Evolutionary conservation across 2,888 invertebrate genomes (phyloP).

Genomic region (Drosophila anomelani): DNA sequence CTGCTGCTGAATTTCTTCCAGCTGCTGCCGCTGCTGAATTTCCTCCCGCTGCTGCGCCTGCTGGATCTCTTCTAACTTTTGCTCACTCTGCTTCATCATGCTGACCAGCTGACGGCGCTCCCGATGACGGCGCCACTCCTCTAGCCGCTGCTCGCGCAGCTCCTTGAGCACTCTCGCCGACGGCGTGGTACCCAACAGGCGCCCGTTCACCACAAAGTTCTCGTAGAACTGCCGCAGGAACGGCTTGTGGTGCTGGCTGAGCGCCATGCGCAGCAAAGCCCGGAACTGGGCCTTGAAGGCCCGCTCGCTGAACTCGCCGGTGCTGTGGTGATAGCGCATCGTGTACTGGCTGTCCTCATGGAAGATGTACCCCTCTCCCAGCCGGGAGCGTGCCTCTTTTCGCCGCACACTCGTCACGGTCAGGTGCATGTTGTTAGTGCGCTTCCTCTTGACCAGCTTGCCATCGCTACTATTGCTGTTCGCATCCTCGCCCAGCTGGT

Average conservation of each 20-base stretch:
- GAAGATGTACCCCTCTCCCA: constrained; percentile 82
- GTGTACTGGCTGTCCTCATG: constrained; percentile 81
- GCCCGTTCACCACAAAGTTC: constrained; percentile 81
- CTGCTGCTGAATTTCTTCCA: constrained; percentile 39
- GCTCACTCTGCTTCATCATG: constrained; percentile 31
- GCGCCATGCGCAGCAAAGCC: constrained; percentile 79
- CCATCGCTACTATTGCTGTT: constrained; percentile 55
- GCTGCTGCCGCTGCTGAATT: constrained; percentile 23
- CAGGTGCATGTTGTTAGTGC: constrained; percentile 56
- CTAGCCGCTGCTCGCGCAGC: constrained; percentile 70
- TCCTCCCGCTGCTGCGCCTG: constrained; percentile 42
- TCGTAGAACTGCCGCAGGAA: constrained; percentile 83
- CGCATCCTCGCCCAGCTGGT: constrained; percentile 41
- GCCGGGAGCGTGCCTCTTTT: constrained; percentile 41
- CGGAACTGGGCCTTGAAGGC: constrained; percentile 84
- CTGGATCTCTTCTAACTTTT: constrained; percentile 21
- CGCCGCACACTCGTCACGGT: constrained; percentile 35
- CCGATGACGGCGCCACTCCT: constrained; percentile 74
- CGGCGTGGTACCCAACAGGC: constrained; percentile 80
- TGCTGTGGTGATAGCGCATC: constrained; percentile 82
- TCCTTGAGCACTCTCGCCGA: constrained; percentile 76
- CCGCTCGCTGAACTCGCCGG: constrained; percentile 82
- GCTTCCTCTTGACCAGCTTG: constrained; percentile 59
- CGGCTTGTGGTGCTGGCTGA: constrained; percentile 82
- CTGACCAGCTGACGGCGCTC: constrained; percentile 62